These are phyloP conservation scores for Falco peregrinus DNA, from an alignment of 2,797 vertebrate species.

Conservation along the genomic window DNA sequence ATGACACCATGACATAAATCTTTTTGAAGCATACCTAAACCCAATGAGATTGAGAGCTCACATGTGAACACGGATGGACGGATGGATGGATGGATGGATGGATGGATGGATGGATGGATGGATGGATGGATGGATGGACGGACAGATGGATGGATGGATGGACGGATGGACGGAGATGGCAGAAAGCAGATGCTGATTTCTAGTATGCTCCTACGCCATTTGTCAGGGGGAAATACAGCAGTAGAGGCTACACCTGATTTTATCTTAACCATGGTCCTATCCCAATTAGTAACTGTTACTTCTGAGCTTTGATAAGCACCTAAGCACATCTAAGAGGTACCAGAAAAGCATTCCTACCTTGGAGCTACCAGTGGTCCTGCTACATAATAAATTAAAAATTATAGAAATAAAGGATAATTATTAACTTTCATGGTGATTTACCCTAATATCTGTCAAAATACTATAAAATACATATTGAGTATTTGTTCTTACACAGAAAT, in stretches of 20 bases:
- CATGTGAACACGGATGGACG: background rate
- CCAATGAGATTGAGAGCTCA: background rate
- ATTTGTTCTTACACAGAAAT: background rate
- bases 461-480: background rate
- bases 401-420: background rate
- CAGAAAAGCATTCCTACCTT: background rate
- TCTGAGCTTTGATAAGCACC: background rate
- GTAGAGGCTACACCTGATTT: background rate
- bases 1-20: rapidly evolving
- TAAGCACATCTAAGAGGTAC: background rate
- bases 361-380: background rate
- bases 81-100: background rate
- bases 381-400: background rate
- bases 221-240: background rate
- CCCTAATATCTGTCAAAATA: background rate
- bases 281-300: background rate
- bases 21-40: background rate
- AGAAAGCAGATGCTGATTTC: background rate
- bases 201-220: background rate
- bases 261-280: background rate
- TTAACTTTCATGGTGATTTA: background rate
- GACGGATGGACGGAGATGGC: background rate
- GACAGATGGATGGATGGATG: background rate
- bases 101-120: too few relatives aligned
- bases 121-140: too few relatives aligned